phyloP scores from a whole-genome alignment of 2,797 vertebrate species.

The Gambusia yucatana region DNA sequence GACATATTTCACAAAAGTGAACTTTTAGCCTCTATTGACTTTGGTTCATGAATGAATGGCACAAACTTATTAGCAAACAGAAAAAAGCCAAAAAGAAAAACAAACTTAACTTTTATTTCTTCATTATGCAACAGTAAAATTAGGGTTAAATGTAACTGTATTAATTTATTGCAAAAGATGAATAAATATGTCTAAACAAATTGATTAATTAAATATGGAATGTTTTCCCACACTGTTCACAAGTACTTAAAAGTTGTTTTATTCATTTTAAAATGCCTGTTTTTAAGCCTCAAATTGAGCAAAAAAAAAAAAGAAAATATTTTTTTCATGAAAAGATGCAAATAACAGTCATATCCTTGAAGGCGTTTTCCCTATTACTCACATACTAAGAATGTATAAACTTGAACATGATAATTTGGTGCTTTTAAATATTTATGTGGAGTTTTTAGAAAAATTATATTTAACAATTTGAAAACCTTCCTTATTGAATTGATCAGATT shows the following conservation, averaged over 20 bases:
- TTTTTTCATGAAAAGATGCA: background rate
- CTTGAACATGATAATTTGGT: constrained; percentile 9
- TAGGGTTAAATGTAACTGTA: background rate
- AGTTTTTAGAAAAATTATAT: background rate
- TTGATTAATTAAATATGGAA: background rate
- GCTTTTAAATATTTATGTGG: background rate
- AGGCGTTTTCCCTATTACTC: background rate
- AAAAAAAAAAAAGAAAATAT: background rate
- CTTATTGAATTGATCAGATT: background rate
- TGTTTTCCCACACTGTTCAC: background rate
- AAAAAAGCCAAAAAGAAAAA: background rate
- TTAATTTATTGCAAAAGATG: too few relatives aligned
- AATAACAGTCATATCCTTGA: background rate
- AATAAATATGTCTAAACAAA: background rate
- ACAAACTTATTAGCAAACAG: background rate
- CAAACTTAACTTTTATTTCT: background rate
- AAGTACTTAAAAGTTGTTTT: background rate
- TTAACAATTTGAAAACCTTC: background rate
- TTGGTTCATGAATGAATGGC: background rate
- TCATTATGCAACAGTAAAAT: background rate
- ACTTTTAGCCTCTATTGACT: background rate
- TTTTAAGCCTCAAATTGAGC: background rate
- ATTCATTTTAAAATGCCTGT: background rate
- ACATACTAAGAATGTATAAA: background rate
- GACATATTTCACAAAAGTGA: background rate